These are phyloP conservation scores for Hemiprocne comata DNA, from an alignment of 2,113 vertebrate species.

Conservation along the genomic window DNA sequence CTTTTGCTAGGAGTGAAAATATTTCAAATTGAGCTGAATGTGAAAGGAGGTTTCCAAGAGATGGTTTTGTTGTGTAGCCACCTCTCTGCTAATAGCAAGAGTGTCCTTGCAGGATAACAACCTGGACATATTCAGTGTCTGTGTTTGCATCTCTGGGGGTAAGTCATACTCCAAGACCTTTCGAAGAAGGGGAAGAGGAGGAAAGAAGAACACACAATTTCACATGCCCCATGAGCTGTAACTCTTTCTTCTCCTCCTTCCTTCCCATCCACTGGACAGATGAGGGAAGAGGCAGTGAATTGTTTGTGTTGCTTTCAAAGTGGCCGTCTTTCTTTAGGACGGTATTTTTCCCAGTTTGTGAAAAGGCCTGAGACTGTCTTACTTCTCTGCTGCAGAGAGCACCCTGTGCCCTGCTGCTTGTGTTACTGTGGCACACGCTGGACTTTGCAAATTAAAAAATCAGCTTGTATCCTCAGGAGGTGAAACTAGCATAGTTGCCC, in stretches of 20 bases:
- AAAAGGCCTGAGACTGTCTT: background rate
- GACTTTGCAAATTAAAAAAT: background rate
- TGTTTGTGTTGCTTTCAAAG: background rate
- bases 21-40: background rate
- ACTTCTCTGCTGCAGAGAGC: background rate
- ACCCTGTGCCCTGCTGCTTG: background rate
- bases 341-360: background rate
- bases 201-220: background rate
- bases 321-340: background rate
- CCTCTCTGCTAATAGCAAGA: background rate
- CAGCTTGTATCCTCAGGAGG: background rate
- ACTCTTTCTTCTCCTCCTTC: background rate
- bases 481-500: background rate
- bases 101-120: background rate
- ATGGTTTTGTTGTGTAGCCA: background rate
- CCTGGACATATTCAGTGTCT: background rate
- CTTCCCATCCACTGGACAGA: background rate
- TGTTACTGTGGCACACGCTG: accelerated
- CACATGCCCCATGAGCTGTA: accelerated
- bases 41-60: background rate
- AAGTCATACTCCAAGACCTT: background rate
- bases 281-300: background rate
- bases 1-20: background rate
- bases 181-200: background rate
- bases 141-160: background rate